These are phyloP conservation scores for Diceros bicornis DNA, from an alignment of 2,797 vertebrate species.

Conservation along the genomic window DNA sequence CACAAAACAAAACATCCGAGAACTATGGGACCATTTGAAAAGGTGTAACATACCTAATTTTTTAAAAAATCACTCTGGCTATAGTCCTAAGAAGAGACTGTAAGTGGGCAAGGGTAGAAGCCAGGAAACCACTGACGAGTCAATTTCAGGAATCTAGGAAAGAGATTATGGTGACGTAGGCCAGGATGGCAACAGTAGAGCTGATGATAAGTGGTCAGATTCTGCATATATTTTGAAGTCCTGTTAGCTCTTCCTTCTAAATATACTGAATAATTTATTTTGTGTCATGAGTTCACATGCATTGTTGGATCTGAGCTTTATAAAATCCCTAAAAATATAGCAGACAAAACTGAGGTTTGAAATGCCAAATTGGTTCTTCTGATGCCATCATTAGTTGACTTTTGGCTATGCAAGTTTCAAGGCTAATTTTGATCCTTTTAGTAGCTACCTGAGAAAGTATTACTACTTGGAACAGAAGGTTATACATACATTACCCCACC, in stretches of 20 bases:
- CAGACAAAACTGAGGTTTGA: not conserved
- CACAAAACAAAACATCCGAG: not conserved
- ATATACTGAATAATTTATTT: not conserved
- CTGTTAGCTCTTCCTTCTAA: not conserved
- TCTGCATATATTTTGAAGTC: not conserved
- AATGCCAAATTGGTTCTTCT: not conserved
- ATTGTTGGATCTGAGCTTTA: not conserved
- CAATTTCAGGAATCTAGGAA: not conserved
- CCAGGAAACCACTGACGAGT: not conserved
- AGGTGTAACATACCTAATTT: not conserved
- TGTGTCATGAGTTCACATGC: not conserved
- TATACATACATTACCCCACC: not conserved
- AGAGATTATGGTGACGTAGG: not conserved
- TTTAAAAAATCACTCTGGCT: not conserved
- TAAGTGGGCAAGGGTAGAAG: not conserved
- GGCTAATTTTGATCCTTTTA: conserved; percentile 7
- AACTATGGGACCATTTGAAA: conserved; percentile 28
- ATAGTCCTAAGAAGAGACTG: not conserved
- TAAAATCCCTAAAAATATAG: not conserved
- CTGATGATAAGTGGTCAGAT: not conserved
- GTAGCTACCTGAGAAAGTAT: not conserved
- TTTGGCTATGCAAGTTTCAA: not conserved
- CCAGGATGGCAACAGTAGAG: not conserved
- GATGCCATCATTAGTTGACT: not conserved
- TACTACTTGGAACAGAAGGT: not conserved